Conservation (phyloP, 2,797 vertebrate species). For the Potorous gilbertii region DNA sequence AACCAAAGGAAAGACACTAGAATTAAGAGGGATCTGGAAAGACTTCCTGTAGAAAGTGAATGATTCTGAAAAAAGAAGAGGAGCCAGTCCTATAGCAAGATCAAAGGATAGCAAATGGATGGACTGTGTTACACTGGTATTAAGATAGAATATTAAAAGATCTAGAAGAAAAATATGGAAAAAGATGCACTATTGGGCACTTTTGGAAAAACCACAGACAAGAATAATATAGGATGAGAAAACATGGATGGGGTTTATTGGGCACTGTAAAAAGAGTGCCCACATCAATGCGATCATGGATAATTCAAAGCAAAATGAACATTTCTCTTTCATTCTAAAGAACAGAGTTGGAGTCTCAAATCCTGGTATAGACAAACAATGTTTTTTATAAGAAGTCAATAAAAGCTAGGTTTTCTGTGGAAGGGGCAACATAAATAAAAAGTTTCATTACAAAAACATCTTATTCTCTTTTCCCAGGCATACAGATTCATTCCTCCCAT, state of each 20-base stretch:
- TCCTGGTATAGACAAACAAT: neutral
- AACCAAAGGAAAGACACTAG: neutral
- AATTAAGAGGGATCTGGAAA: neutral
- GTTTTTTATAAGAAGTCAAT: neutral
- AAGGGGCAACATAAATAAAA: neutral
- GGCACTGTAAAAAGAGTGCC: neutral
- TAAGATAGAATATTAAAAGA: neutral
- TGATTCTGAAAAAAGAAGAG: neutral
- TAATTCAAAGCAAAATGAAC: neutral
- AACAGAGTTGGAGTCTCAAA: neutral
- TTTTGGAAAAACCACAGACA: neutral
- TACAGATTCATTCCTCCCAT: neutral
- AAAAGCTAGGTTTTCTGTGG: neutral
- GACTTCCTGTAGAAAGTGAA: neutral
- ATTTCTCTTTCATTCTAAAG: neutral
- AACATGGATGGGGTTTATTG: neutral
- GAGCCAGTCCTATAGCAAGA: neutral
- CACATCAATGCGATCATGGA: neutral
- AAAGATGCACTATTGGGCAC: neutral
- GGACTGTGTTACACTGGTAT: neutral
- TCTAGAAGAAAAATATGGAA: neutral
- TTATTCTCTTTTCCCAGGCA: neutral
- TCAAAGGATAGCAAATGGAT: neutral
- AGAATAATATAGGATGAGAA: neutral
- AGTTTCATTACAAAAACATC: neutral